phyloP scores from a whole-genome alignment of 2,113 vertebrate species.

The Oenanthe oenanthe region DNA sequence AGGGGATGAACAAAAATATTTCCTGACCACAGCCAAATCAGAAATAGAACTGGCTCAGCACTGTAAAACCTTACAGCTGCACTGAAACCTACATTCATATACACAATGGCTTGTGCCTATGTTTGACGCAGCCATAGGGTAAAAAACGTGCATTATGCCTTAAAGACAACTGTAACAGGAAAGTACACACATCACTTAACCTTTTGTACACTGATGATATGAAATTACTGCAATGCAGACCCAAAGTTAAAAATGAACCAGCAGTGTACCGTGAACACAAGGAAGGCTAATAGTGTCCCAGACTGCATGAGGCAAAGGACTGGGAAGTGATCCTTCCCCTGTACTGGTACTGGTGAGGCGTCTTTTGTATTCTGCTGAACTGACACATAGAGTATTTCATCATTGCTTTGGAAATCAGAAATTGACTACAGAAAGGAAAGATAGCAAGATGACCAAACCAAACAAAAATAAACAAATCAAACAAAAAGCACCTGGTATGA shows the following conservation, averaged over 20 bases:
- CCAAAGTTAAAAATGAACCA: neutral
- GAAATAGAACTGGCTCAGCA: neutral
- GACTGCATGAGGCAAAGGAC: neutral
- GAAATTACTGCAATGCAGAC: neutral
- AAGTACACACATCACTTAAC: neutral
- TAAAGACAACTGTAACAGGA: neutral
- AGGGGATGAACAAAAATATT: neutral
- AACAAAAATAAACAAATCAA: neutral
- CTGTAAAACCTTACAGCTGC: neutral
- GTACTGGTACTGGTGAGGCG: neutral
- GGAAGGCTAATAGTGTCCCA: neutral
- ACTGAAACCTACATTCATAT: neutral
- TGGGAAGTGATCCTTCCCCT: neutral
- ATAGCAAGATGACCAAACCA: neutral
- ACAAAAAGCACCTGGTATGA: neutral
- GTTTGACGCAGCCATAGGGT: neutral
- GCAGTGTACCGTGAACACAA: neutral
- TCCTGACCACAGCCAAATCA: neutral
- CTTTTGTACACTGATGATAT: accelerated
- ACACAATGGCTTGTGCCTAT: neutral
- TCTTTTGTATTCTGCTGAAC: neutral
- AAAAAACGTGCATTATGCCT: neutral
- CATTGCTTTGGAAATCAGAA: neutral
- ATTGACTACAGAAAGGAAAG: neutral
- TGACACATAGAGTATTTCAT: neutral